Percentiles rank a stretch among this genome's conserved stretches.
These are phyloP conservation scores for Salpingus planirostris DNA, from an alignment of 2,888 invertebrate species.

Conservation along the genomic window DNA sequence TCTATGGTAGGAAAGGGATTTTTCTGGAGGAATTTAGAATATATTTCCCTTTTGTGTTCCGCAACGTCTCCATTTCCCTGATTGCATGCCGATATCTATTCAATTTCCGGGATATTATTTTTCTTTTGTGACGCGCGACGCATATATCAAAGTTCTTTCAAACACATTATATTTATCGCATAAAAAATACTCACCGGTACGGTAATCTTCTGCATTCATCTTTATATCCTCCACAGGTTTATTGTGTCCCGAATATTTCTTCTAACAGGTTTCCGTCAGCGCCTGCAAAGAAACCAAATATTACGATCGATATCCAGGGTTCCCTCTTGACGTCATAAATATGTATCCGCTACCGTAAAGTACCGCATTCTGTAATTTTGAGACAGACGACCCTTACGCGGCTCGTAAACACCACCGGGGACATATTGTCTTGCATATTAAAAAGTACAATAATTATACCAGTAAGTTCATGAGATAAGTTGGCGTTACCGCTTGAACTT, in stretches of 20 bases:
- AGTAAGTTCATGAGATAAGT: slow-evolving; percentile 27
- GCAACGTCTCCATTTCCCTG: slow-evolving; percentile 16
- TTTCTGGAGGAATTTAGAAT: slow-evolving; percentile 5
- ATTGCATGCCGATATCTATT: slow-evolving; percentile 22
- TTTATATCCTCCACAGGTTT: slow-evolving; percentile 10
- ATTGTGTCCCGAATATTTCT: slow-evolving; percentile 4
- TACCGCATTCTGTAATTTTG: too few species aligned
- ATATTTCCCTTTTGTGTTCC: slow-evolving; percentile 14
- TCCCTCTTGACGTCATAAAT: too few species aligned
- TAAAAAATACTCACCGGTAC: slow-evolving; percentile 15
- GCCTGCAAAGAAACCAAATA: slow-evolving; percentile 11
- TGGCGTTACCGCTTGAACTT: slow-evolving; percentile 25
- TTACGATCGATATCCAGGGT: slow-evolving; percentile 2
- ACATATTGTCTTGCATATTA: slow-evolving; percentile 20
- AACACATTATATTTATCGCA: slow-evolving; percentile 17
- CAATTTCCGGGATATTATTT: slow-evolving; percentile 20
- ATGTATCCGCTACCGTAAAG: too few species aligned
- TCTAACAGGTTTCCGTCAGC: slow-evolving; percentile 8
- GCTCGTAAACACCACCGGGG: slow-evolving; percentile 17
- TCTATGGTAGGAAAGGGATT: background rate
- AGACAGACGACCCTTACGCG: too few species aligned
- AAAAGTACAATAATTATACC: slow-evolving; percentile 27
- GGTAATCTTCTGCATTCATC: slow-evolving; percentile 10
- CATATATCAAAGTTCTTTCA: slow-evolving; percentile 19
- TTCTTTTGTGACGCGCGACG: slow-evolving; percentile 19